A percentile compares a stretch with the other conserved stretches of the same genome.
Conservation (phyloP, 35 echinoderm and acorn worm species). For the Heliocidaris tuberculata region DNA sequence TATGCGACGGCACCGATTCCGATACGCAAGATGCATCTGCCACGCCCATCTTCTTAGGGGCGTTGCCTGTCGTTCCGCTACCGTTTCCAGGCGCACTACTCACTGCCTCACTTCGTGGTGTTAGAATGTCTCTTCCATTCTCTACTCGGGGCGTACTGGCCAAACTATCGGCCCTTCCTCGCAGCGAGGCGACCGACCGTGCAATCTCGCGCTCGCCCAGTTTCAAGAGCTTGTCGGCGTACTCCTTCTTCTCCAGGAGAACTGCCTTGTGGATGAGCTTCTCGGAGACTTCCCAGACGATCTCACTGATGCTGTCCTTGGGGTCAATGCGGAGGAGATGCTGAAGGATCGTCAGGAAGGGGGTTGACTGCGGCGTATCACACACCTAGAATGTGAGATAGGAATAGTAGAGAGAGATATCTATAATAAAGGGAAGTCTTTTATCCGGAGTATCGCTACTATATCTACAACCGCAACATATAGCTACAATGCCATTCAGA, state of each 20-base stretch:
- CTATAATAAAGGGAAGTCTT: too few species aligned
- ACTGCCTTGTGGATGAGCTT: constrained; percentile 91
- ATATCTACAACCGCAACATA: neutral
- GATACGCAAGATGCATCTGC: constrained; percentile 46
- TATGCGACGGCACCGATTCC: constrained; percentile 19
- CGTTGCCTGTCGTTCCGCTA: neutral
- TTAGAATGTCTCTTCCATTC: constrained; percentile 51
- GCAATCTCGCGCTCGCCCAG: constrained; percentile 74
- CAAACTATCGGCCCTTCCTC: constrained; percentile 16
- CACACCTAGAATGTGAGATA: constrained; percentile 68
- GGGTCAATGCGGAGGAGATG: constrained; percentile 91
- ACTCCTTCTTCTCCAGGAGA: constrained; percentile 80
- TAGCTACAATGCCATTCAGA: neutral
- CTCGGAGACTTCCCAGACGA: constrained; percentile 85
- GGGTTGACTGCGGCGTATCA: constrained; percentile 75
- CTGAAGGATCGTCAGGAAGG: constrained; percentile 94
- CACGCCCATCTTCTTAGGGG: constrained; percentile 52
- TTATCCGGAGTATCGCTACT: neutral
- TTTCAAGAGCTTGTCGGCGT: constrained; percentile 64
- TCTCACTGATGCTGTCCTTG: constrained; percentile 70
- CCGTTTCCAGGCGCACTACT: neutral
- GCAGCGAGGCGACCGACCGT: constrained; percentile 56
- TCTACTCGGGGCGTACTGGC: neutral
- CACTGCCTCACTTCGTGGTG: neutral
- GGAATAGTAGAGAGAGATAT: neutral